These are phyloP conservation scores for Polyergus mexicanus DNA, from an alignment of 1,140 invertebrate species.

Conservation along the genomic window DNA sequence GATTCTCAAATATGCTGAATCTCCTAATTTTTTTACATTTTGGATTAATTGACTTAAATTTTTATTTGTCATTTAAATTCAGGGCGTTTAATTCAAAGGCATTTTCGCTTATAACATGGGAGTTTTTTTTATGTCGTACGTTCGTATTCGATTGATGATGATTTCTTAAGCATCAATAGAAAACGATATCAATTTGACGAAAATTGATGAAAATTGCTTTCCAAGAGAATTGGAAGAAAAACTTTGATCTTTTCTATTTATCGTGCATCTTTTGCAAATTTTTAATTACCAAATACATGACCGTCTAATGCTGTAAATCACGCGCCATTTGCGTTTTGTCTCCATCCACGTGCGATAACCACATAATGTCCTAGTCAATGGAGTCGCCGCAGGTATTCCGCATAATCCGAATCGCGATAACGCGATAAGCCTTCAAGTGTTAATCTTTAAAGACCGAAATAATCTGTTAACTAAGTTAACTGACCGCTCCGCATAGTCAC, in stretches of 20 bases:
- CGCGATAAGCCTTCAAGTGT: slow-evolving; percentile 13
- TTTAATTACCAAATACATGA: not conserved
- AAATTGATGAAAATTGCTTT: too few species aligned
- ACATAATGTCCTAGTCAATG: slow-evolving; percentile 29
- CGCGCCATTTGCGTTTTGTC: slow-evolving; percentile 5
- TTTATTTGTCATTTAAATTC: not conserved
- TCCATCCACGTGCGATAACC: slow-evolving; percentile 16
- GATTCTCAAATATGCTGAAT: not conserved
- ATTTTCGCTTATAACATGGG: not conserved
- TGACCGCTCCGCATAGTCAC: slow-evolving; percentile 25
- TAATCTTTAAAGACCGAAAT: slow-evolving; percentile 32
- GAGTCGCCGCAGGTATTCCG: slow-evolving; percentile 8
- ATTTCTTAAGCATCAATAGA: not conserved
- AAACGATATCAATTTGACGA: too few species aligned
- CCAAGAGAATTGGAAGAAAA: not conserved
- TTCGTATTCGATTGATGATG: not conserved
- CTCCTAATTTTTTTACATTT: not conserved
- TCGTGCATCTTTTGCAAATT: not conserved
- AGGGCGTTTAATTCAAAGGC: not conserved
- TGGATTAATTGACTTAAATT: too few species aligned
- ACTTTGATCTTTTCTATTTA: not conserved
- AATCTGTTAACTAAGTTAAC: slow-evolving; percentile 3
- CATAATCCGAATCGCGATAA: slow-evolving; percentile 30
- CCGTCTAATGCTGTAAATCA: slow-evolving; percentile 28
- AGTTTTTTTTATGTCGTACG: not conserved